Conservation (phyloP, 1,140 invertebrate species). For the Bombyx mandarina region DNA sequence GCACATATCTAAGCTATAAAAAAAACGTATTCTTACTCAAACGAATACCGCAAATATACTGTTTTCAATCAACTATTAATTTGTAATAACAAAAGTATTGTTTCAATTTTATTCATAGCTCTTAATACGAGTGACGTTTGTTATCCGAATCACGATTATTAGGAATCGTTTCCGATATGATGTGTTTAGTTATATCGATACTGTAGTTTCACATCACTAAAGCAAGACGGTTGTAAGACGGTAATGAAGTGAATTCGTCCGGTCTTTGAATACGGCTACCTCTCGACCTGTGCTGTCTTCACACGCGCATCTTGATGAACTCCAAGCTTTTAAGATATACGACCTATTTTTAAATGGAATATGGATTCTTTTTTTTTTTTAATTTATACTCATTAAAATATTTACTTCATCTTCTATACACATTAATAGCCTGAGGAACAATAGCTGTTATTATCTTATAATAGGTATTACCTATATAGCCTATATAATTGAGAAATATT, state of each 20-base stretch:
- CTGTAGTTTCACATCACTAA: slow-evolving; percentile 26
- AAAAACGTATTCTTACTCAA: too few species aligned
- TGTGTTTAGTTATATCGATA: not conserved
- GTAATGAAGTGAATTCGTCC: slow-evolving; percentile 56
- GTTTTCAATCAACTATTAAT: too few species aligned
- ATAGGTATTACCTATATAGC: too few species aligned
- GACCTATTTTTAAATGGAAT: not conserved
- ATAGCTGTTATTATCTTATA: not conserved
- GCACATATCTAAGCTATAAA: too few species aligned
- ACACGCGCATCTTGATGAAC: slow-evolving; percentile 49
- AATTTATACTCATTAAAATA: not conserved
- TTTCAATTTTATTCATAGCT: too few species aligned
- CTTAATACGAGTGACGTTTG: too few species aligned
- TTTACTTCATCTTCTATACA: not conserved
- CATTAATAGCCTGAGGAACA: not conserved
- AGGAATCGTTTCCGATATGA: too few species aligned
- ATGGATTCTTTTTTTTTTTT: not conserved
- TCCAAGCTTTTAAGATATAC: not conserved
- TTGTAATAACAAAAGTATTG: too few species aligned
- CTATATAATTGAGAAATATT: too few species aligned
- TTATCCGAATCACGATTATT: too few species aligned
- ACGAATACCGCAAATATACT: too few species aligned
- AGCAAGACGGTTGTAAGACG: slow-evolving; percentile 42
- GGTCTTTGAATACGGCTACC: slow-evolving; percentile 42
- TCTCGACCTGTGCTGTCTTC: slow-evolving; percentile 38